A percentile compares a stretch with the other conserved stretches of the same genome.
Conservation (phyloP, 2,888 invertebrate genomes). For the Drosophila rubida region DNA sequence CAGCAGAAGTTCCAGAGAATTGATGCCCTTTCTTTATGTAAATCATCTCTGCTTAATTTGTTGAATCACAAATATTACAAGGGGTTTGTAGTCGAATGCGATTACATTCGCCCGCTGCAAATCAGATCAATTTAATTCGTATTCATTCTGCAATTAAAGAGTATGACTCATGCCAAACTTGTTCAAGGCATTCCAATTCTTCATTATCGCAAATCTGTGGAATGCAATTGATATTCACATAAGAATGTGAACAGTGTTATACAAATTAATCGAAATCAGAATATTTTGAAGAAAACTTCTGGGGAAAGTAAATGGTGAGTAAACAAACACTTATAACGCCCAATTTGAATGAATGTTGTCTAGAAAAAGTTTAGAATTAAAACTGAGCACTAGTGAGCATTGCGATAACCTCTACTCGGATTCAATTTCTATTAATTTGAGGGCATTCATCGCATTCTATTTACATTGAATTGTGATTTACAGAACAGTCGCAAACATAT, state of each 20-base stretch:
- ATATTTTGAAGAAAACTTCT: not conserved
- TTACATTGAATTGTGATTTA: not conserved
- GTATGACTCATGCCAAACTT: constrained; percentile 4
- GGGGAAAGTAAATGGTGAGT: no score
- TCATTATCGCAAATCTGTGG: not conserved
- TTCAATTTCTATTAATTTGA: not conserved
- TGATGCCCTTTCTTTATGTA: constrained; percentile 2
- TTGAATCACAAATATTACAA: constrained; percentile 13
- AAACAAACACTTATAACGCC: no score
- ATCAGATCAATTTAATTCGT: constrained; percentile 10
- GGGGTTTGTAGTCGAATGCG: not conserved
- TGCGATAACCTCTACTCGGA: not conserved
- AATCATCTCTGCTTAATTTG: not conserved
- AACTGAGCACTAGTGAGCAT: no score
- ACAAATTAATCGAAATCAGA: no score
- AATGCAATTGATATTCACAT: not conserved
- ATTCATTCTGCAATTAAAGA: not conserved
- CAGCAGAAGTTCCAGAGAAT: constrained; percentile 10
- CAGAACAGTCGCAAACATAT: not conserved
- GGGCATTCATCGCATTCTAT: not conserved
- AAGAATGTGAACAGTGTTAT: no score
- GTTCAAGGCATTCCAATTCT: not conserved
- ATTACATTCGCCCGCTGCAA: not conserved
- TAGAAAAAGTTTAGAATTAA: no score
- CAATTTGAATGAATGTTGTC: no score